Evolutionary conservation across 2,113 vertebrate species (phyloP).

Genomic region (Oxygymnocypris stewartii): DNA sequence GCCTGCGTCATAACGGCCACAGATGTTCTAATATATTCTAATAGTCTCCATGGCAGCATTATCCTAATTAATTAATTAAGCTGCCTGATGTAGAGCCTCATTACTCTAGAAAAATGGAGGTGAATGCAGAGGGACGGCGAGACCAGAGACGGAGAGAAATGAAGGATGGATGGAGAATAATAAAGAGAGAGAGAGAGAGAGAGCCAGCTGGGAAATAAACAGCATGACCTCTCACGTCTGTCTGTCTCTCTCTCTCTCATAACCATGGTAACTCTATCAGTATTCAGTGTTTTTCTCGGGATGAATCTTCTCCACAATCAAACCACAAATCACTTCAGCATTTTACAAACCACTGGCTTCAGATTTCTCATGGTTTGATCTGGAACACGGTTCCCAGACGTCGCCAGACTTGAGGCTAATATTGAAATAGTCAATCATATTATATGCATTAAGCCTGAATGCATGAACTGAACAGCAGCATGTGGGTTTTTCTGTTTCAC

Average conservation of each 20-base stretch:
- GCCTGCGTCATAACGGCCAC: neutral
- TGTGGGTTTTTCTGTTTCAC: neutral
- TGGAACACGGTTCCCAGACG: neutral
- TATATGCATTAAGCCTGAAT: neutral
- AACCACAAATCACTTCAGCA: neutral
- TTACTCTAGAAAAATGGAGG: conserved; percentile 39
- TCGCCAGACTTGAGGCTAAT: neutral
- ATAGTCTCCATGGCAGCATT: conserved; percentile 40
- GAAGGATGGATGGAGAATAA: conserved; percentile 15
- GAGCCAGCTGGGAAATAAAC: conserved; percentile 24
- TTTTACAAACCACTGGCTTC: neutral
- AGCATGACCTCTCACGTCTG: conserved; percentile 20
- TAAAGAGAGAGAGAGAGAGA: neutral
- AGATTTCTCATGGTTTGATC: neutral
- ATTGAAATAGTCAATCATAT: neutral
- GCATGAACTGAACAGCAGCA: neutral
- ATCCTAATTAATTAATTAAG: conserved; percentile 46
- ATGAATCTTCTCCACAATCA: neutral
- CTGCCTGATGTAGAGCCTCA: conserved; percentile 40
- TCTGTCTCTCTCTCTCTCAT: conserved; percentile 43
- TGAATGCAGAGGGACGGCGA: neutral
- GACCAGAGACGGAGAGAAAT: neutral
- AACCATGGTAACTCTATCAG: conserved; percentile 55
- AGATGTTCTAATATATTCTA: conserved; percentile 40
- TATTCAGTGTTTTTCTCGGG: neutral